Base-by-base conservation (phyloP, 53 echinoderm and acorn worm genomes). In the Crossaster papposus region DNA sequence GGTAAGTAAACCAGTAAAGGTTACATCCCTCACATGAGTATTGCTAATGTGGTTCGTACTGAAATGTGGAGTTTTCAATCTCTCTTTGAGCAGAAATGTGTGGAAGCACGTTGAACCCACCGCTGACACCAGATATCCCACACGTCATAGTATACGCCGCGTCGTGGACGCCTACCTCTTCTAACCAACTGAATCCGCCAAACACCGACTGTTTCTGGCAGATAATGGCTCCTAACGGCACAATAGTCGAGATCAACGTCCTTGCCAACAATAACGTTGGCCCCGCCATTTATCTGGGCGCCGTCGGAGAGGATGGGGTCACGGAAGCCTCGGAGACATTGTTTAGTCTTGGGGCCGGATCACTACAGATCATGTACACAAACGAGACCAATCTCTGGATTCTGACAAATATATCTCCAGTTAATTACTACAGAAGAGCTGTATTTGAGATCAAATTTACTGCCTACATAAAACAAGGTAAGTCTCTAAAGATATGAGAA, bases 51-150 rank as follows among this genome's bases (percentile, higher is more conserved):
- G 58, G 17, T 2, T 58, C 58, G 58, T 44, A 7, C 9, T 44
- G 44, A 44, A 44, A 44, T 44, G 44, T 44, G 44, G 9, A 44
- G 5, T 5, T 44, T 44, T 44, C 2, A 7, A 62, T 62, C 62
- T 70, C 70, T 9, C 30, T 30, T 14, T 34, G 35, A n/a, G 35
- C 14, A 73, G 74, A 73, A 4, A 73, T 73, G 74, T 73, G 74
- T 73, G 74, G 74, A 2, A 35, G 35, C 74, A 73, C 74, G 4
- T 3, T 20, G 7, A 73, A 35, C 74, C 74, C 74, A 73, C 74
- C 22, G 33, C 74, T 73, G 74, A 73, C 74, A 73, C 74, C 74
- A 73, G 74, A 36, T 17, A 36, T 73, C 17, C 74, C 74, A 10
- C 18, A 34, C 34, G 33, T 33, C 14, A 34, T 73, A 35, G 33